These are phyloP conservation scores for Acanthopleura granulata DNA, from an alignment of 2,888 invertebrate genomes.

Conservation along the genomic window DNA sequence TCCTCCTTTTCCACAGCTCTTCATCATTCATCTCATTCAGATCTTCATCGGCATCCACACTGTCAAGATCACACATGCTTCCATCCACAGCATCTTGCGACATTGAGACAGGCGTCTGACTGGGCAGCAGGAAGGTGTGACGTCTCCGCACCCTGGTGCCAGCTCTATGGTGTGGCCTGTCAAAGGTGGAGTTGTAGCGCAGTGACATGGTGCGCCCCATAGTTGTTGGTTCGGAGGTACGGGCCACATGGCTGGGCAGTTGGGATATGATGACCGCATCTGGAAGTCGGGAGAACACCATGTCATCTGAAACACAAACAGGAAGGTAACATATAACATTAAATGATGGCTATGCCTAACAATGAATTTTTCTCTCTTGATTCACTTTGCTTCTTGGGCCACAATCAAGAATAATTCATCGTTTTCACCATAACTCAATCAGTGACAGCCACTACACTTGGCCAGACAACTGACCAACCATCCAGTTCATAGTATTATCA, in stretches of 20 bases:
- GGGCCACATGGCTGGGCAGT: slow-evolving; percentile 42
- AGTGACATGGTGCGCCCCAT: slow-evolving; percentile 33
- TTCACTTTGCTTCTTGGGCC: too few relatives aligned
- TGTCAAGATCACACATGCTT: background rate
- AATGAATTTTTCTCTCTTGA: too few relatives aligned
- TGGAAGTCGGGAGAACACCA: slow-evolving; percentile 38
- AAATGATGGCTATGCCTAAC: too few relatives aligned
- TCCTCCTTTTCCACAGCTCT: slow-evolving; percentile 24
- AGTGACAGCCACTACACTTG: too few relatives aligned
- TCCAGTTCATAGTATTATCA: too few relatives aligned
- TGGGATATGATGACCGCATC: slow-evolving; percentile 43
- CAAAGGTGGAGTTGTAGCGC: slow-evolving; percentile 23
- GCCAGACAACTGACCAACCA: too few relatives aligned
- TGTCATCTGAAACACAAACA: slow-evolving; percentile 26
- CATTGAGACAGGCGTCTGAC: background rate
- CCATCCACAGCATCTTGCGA: background rate
- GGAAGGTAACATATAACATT: too few relatives aligned
- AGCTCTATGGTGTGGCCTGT: background rate
- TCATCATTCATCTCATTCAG: slow-evolving; percentile 14
- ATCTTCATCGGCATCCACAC: slow-evolving; percentile 8
- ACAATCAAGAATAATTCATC: too few relatives aligned
- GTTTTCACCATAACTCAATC: too few relatives aligned
- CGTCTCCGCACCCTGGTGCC: background rate
- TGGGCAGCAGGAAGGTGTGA: background rate
- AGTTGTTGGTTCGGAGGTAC: slow-evolving; percentile 37